Evolutionary conservation across 1,140 invertebrate genomes (phyloP), one percentile per base, ranked within the genome.

Genomic region (Polyergus mexicanus): DNA sequence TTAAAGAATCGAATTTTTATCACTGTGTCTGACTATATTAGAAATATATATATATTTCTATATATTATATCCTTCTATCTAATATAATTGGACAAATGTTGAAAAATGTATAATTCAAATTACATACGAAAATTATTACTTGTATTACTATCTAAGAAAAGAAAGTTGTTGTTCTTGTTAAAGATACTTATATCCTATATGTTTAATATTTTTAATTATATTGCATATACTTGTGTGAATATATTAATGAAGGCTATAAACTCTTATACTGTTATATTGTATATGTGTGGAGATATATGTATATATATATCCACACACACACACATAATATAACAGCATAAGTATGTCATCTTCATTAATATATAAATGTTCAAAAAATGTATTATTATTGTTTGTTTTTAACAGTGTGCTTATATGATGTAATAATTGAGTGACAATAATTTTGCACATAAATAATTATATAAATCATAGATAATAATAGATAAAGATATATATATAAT

Each of bases 361-460:
- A 7, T 28, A 71, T 71, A 54, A 5, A 28, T 51, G 25, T 54
- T 71, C 28, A 72, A 71, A 19, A 22, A 54, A 56, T 72, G 47
- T 72, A 72, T 72, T 72, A 56, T 71, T 4, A 41, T 44, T 32
- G 19, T 47, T 72, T 51, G 32, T 32, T 32, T 28, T 54, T 51
- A 11, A 72, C 16, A 32, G 68, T 72, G 69, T 72, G 47, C 28
- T 71, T 71, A 25, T 65, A 65, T 56, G 41, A 28, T 68, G 25
- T 68, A 32, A 56, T 51, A 22, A 54, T 25, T 51, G 54, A 35
- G 63, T 62, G 60, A 65, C 60, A 65, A 63, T 77, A 35, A 62
- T 66, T 80, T 80, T 68, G 32, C 22, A 47, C 13, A 68, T 16
- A 68, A 51, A 56, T 51, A 56, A 78, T 16, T 38, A 68, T 38